phyloP scores from a whole-genome alignment of 2,797 vertebrate species.

The Aulostomus chinensis region DNA sequence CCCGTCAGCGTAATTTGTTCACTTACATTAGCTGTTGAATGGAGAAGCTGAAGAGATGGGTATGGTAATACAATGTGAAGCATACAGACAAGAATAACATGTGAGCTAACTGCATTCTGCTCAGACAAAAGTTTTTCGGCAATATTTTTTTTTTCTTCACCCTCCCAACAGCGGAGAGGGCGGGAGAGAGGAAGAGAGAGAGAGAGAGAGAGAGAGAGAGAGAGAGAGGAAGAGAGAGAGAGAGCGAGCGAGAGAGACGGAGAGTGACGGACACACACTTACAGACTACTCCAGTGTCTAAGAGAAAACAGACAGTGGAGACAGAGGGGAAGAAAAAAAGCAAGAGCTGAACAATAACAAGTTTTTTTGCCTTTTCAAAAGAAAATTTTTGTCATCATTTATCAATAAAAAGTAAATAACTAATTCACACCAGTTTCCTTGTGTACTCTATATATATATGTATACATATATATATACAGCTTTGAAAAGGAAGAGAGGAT shows the following conservation, averaged over 20 bases:
- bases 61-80: conserved; percentile 86
- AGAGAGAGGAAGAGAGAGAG: conserved; percentile 32
- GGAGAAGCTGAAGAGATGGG: conserved; percentile 91
- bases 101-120: conserved; percentile 90
- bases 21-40: conserved; percentile 93
- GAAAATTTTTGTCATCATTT: conserved; percentile 72
- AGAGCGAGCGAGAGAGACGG: conserved; percentile 43
- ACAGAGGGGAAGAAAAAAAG: conserved; percentile 72
- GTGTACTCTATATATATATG: conserved; percentile 86
- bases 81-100: conserved; percentile 86
- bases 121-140: conserved; percentile 82
- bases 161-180: conserved; percentile 68
- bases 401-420: conserved; percentile 84
- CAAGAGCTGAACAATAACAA: conserved; percentile 75
- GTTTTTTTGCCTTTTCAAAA: conserved; percentile 77
- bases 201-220: conserved; percentile 23
- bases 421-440: conserved; percentile 91
- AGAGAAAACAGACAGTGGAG: conserved; percentile 76
- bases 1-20: conserved; percentile 81
- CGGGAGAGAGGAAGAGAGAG: conserved; percentile 19
- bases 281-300: conserved; percentile 81
- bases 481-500: conserved; percentile 77
- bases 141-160: conserved; percentile 74
- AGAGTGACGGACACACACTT: conserved; percentile 74
- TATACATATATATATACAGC: conserved; percentile 82